Conservation (phyloP, 2,113 vertebrate species). For the Eublepharis macularius region DNA sequence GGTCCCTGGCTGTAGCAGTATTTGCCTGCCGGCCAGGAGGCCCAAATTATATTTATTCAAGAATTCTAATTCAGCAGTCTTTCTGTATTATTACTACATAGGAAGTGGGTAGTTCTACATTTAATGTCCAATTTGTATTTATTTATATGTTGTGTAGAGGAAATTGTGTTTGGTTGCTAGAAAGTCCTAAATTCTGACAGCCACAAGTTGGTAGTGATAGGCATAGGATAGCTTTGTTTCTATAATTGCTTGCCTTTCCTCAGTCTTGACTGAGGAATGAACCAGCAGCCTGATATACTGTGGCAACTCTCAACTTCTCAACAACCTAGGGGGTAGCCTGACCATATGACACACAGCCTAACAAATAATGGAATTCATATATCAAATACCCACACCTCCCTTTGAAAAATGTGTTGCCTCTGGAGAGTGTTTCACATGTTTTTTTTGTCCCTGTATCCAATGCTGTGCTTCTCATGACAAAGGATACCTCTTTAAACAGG, state of each 20-base stretch:
- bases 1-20: no score
- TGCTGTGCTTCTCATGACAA: neutral
- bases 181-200: neutral
- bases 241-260: slow-evolving; percentile 8
- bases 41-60: neutral
- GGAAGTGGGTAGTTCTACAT: neutral
- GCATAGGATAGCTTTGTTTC: neutral
- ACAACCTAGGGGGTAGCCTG: slow-evolving; percentile 21
- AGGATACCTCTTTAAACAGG: neutral
- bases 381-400: slow-evolving; percentile 48
- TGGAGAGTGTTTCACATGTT: slow-evolving; percentile 26
- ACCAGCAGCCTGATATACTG: neutral
- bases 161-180: neutral
- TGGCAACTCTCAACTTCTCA: slow-evolving; percentile 14
- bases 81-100: neutral
- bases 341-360: slow-evolving; percentile 65
- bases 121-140: neutral
- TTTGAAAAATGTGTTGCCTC: slow-evolving; percentile 43
- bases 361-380: slow-evolving; percentile 69
- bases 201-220: neutral
- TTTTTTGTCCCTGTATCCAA: slow-evolving; percentile 7
- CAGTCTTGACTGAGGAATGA: neutral
- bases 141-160: neutral
- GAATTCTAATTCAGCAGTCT: neutral
- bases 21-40: no score